phyloP scores from a whole-genome alignment of 2,888 invertebrate species.

The Drosophila kambysellisi region DNA sequence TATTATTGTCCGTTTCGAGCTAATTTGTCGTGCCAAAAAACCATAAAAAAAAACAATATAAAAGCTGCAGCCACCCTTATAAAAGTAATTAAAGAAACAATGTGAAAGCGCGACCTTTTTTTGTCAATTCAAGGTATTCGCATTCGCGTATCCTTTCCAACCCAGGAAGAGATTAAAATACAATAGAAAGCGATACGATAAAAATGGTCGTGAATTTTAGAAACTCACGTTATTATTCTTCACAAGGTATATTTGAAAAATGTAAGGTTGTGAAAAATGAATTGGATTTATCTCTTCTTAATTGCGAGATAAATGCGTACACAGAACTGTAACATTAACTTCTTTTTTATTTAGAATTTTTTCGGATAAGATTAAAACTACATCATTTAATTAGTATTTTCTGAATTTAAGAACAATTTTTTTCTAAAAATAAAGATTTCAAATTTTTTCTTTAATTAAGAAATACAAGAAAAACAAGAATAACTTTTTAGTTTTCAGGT shows the following conservation, averaged over 20 bases:
- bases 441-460: neutral
- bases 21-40: conserved; percentile 32
- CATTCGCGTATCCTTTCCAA: neutral
- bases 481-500: neutral
- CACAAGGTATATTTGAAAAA: neutral
- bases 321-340: neutral
- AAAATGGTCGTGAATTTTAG: neutral
- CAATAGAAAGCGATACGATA: neutral
- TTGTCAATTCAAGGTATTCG: neutral
- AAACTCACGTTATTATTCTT: neutral
- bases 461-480: neutral
- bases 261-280: neutral
- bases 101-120: neutral
- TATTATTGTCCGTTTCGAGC: conserved; percentile 12
- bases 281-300: neutral
- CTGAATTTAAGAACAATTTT: neutral
- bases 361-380: neutral
- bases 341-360: neutral
- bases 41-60: conserved; percentile 31
- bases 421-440: neutral
- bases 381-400: neutral
- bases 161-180: neutral
- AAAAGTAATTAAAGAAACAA: conserved; percentile 12
- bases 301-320: neutral
- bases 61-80: conserved; percentile 12